Base-by-base conservation (phyloP, 23 tunicate species). In the Halocynthia aurantium region DNA sequence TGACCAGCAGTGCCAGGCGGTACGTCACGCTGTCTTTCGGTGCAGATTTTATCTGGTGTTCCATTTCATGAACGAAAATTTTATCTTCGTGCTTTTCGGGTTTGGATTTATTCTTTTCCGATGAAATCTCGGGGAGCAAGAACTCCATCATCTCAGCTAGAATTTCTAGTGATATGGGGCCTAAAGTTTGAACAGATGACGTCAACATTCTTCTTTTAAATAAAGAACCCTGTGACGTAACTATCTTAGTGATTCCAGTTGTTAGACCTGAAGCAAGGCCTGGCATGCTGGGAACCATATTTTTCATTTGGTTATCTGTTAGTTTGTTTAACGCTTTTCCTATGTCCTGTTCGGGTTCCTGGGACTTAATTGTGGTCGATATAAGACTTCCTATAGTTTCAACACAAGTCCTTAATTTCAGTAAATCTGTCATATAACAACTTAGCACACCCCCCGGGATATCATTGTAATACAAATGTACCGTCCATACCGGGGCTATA, bases 21-120 rank as follows among this genome's bases (percentile, higher is more conserved):
- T 92, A 80, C 6, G 98, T 92, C n/a, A 92, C 53, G 61, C 98
- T 92, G 49, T 72, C 82, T 8, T 76, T 50, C 8, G 98, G 98
- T 0, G 98, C 98, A 64, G 98, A 86, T 82, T 92, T 92, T 6
- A 92, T 55, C 55, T 92, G 80, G 64, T 80, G 85, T 51, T 80
- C 67, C 22, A 91, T 61, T 7, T 74, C 56, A 56, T 74, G 62
- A 7, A 54, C 61, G 5, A 54, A 52, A 4, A 31, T 31, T 31
- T 31, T 31, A 31, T 31, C 44, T 6, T 52, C 63, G 53, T 20
- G 21, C 49, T 70, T 70, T 70, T 22, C 53, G 0, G 6, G 12
- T 20, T 50, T 50, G 5, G 10, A 0, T 13, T 53, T 56, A 0
- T 50, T 65, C 20, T 17, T 22, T 74, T 74, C 22, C 0, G 70